Evolutionary conservation across 2,113 vertebrate species (phyloP).

Genomic region (Dipodomys merriami): DNA sequence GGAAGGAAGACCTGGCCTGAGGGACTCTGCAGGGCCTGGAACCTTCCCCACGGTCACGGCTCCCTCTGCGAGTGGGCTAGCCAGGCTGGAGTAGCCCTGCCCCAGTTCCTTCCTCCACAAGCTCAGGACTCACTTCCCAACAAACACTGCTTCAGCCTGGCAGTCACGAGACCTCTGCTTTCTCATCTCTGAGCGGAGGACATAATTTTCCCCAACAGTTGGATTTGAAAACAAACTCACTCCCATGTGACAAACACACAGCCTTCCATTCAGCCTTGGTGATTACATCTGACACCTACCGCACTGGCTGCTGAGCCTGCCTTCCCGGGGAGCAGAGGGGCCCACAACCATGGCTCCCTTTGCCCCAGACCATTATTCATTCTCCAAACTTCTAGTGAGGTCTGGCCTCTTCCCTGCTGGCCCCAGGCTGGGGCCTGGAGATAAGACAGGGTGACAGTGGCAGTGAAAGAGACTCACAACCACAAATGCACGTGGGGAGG

Average conservation of each 20-base stretch:
- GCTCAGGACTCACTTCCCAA: background rate
- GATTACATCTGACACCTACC: background rate
- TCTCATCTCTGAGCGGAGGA: background rate
- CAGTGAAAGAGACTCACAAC: background rate
- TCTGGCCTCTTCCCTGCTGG: background rate
- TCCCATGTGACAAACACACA: conserved; percentile 31
- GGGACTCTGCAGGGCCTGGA: background rate
- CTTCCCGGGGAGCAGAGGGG: background rate
- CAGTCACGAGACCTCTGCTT: background rate
- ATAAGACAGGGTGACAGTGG: background rate
- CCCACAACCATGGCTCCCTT: background rate
- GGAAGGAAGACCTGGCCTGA: background rate
- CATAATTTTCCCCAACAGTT: conserved; percentile 35
- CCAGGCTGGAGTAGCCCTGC: background rate
- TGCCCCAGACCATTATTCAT: background rate
- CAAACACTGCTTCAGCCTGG: background rate
- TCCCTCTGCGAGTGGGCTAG: background rate
- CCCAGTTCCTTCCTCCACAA: background rate
- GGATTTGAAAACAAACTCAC: conserved; percentile 45
- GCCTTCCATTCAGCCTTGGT: background rate
- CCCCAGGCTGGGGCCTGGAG: background rate
- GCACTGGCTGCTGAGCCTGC: background rate
- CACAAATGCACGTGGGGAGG: background rate
- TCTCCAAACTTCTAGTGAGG: background rate
- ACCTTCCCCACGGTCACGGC: too few species aligned